Evolutionary conservation across 2,888 invertebrate species (phyloP), one percentile per base, ranked within the genome.

Genomic region (Gerosis bhagava): DNA sequence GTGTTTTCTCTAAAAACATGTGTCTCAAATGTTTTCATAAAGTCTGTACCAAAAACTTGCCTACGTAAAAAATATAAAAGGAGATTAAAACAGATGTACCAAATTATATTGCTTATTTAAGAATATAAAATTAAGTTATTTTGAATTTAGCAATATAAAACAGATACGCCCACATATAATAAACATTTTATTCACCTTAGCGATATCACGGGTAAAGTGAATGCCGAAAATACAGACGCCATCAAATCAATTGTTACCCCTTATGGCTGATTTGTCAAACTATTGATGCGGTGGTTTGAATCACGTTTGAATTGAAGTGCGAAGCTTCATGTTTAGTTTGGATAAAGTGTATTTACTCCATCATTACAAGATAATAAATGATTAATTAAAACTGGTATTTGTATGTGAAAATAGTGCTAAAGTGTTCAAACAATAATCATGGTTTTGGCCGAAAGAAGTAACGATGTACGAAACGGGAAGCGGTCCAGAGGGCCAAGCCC

Each of bases 401-500:
- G 37, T 64, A 72, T 71, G 66, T 62, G 62, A 59, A 59, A 63
- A 62, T 67, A 70, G 65, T 57, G 64, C 60, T 54, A 54, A 57
- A 71, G 73, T 74, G 72, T 49, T 52, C 56, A 56, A 58, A 53
- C 54, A 57, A 69, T 52, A 63, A 91, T 87, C 78, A 96, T 97
- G 97, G 97, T 97, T 77, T 91, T 97, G 79, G 95, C 96, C 21
- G 97, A 97, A 79, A 93, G 96, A 89, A 96, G 94, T 88, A 92
- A 91, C 65, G 96, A 96, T 78, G 94, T 95, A 68, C 91, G 96
- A 73, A 96, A 96, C 88, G 97, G 97, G 60, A 93, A 96, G 71
- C 93, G 96, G 83, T 97, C 96, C 65, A 92, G 96, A 78, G 97
- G 96, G 77, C 95, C 96, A 74, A 97, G 96, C 91, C 97, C 97